Conservation (phyloP, 2,888 invertebrate species). For the Plusia festucae region DNA sequence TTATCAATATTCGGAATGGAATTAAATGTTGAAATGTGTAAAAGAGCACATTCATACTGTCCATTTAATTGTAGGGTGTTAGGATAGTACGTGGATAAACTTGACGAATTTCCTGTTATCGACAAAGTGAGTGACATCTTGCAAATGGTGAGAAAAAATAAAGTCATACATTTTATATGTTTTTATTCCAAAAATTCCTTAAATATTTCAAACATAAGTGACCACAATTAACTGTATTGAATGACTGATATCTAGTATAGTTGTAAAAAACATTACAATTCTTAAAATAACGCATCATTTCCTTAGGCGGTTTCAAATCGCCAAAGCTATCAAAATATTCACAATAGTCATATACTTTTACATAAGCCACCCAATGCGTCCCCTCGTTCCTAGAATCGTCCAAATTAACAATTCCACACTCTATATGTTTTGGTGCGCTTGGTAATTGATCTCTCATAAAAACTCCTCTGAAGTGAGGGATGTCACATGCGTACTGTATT, state of each 20-base stretch:
- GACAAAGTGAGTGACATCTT: conserved; percentile 1
- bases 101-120: conserved; percentile 5
- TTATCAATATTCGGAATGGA: too few species aligned
- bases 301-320: background rate
- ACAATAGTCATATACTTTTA: conserved; percentile 54
- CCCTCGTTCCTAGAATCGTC: conserved; percentile 55
- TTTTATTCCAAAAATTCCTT: conserved; percentile 10
- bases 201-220: conserved; percentile 26
- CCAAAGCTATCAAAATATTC: background rate
- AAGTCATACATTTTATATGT: background rate
- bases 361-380: conserved; percentile 71
- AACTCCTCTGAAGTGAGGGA: conserved; percentile 47
- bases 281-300: conserved; percentile 63
- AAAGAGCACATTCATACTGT: too few species aligned
- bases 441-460: background rate
- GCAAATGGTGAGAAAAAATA: conserved; percentile 12
- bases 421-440: background rate
- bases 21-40: conserved; percentile 2
- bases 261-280: conserved; percentile 28
- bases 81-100: conserved; percentile 10
- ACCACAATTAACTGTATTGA: conserved; percentile 18
- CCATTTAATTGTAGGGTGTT: background rate
- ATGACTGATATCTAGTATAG: conserved; percentile 20
- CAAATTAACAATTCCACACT: conserved; percentile 1
- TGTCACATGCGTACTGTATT: background rate